Evolutionary conservation across 2,888 invertebrate species (phyloP).

Genomic region (Hypsopygia costalis): DNA sequence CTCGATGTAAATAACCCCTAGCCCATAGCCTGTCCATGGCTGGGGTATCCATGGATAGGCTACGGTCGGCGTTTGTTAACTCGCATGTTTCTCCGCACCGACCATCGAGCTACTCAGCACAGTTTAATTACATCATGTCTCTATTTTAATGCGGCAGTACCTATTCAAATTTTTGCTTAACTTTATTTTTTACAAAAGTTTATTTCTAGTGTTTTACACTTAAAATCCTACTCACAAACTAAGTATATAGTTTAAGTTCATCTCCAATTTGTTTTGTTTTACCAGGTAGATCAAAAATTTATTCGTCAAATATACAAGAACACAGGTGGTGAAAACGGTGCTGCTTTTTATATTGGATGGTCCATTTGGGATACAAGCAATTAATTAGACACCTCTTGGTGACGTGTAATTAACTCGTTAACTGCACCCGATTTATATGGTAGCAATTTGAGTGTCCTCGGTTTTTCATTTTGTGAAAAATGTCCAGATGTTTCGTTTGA

Average conservation of each 20-base stretch:
- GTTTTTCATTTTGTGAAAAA: constrained; percentile 13
- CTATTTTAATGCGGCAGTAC: too few relatives aligned
- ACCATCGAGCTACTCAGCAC: too few relatives aligned
- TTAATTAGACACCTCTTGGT: constrained; percentile 49
- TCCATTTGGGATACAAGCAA: constrained; percentile 30
- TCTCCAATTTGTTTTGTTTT: constrained; percentile 1
- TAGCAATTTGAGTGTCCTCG: constrained; percentile 22
- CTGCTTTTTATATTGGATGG: constrained; percentile 20
- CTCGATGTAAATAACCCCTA: too few relatives aligned
- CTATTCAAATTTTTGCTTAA: too few relatives aligned
- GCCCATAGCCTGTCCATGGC: too few relatives aligned
- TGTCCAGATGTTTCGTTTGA: background rate
- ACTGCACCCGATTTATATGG: constrained; percentile 16
- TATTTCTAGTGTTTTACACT: too few relatives aligned
- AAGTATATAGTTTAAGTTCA: background rate
- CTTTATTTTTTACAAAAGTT: too few relatives aligned
- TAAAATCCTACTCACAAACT: too few relatives aligned
- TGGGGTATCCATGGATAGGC: too few relatives aligned
- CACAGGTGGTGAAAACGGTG: constrained; percentile 46
- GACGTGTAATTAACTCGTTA: constrained; percentile 46
- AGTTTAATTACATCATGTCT: too few relatives aligned
- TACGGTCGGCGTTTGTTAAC: too few relatives aligned
- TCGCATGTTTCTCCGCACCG: too few relatives aligned
- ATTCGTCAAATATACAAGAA: constrained; percentile 31
- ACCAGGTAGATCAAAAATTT: constrained; percentile 22